phyloP scores from a whole-genome alignment of 2,888 invertebrate species.

The Capitulum mitella region DNA sequence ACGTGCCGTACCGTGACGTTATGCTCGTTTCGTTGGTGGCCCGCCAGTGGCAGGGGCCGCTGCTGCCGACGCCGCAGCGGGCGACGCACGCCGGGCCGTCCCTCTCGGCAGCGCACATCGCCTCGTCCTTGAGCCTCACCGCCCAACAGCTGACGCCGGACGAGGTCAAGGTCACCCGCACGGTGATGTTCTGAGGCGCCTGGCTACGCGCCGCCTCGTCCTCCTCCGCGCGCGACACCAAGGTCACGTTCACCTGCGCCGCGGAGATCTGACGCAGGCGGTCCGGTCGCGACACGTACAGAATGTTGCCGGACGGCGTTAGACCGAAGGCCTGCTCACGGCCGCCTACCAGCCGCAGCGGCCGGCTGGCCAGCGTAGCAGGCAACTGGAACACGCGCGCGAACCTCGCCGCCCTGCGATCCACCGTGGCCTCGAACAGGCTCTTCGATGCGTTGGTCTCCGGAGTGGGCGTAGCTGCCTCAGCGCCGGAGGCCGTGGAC shows the following conservation, averaged over 20 bases:
- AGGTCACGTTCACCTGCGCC: not conserved
- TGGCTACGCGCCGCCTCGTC: not conserved
- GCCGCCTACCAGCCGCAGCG: not conserved
- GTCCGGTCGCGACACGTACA: not conserved
- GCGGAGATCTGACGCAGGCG: not conserved
- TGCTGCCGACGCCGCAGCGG: not conserved
- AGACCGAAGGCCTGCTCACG: not conserved
- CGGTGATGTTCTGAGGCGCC: not conserved
- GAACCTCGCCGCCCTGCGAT: not conserved
- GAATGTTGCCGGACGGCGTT: not conserved
- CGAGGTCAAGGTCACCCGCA: not conserved
- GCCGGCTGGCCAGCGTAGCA: not conserved
- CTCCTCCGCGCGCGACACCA: not conserved
- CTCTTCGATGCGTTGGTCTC: not conserved
- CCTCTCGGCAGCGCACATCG: not conserved
- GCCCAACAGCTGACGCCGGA: not conserved
- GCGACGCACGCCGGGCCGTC: not conserved
- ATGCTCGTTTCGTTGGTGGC: not conserved
- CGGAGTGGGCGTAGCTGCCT: too few relatives aligned
- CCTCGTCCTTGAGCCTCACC: not conserved
- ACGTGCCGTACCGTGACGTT: conserved; percentile 48
- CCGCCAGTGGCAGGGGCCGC: not conserved
- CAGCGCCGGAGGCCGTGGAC: not conserved
- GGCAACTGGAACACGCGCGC: not conserved
- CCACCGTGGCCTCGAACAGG: not conserved